A percentile compares a stretch with the other conserved stretches of the same genome.
Conservation (phyloP, 2,113 vertebrate genomes). For the Oryzias melastigma region DNA sequence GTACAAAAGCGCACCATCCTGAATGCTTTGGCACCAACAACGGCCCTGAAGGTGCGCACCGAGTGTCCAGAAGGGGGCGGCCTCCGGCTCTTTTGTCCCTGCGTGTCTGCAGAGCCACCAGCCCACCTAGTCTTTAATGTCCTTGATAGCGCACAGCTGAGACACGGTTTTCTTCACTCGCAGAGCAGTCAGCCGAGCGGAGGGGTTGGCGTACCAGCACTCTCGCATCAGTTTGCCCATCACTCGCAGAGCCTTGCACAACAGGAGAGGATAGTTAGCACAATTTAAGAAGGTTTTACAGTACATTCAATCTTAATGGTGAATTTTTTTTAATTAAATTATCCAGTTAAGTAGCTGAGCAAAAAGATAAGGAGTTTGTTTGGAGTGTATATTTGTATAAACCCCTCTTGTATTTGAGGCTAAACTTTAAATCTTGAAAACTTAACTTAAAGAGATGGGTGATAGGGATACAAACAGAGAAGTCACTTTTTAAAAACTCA, state of each 20-base stretch:
- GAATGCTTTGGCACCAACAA: constrained; percentile 62
- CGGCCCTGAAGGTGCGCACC: constrained; percentile 26
- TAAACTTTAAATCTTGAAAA: too few species aligned
- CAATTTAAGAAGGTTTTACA: neutral
- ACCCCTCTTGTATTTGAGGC: too few species aligned
- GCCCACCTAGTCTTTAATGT: constrained; percentile 70
- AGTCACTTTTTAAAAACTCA: too few species aligned
- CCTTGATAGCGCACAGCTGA: constrained; percentile 82
- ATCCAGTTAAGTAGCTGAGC: too few species aligned
- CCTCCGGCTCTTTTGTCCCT: constrained; percentile 20
- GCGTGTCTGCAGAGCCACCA: constrained; percentile 13
- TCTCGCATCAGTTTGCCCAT: constrained; percentile 95
- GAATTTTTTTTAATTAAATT: too few species aligned
- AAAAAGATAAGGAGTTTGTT: too few species aligned
- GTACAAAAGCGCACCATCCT: constrained; percentile 24
- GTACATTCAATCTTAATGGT: too few species aligned
- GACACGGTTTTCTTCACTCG: constrained; percentile 94
- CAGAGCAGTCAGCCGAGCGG: constrained; percentile 91
- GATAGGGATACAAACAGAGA: too few species aligned
- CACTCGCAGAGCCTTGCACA: constrained; percentile 85
- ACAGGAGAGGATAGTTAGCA: neutral
- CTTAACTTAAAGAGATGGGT: too few species aligned
- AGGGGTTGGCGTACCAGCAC: constrained; percentile 89
- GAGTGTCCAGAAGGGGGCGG: constrained; percentile 36
- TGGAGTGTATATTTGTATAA: too few species aligned